Evolutionary conservation across 2,888 invertebrate genomes (phyloP).

Genomic region (Lypha dubia): DNA sequence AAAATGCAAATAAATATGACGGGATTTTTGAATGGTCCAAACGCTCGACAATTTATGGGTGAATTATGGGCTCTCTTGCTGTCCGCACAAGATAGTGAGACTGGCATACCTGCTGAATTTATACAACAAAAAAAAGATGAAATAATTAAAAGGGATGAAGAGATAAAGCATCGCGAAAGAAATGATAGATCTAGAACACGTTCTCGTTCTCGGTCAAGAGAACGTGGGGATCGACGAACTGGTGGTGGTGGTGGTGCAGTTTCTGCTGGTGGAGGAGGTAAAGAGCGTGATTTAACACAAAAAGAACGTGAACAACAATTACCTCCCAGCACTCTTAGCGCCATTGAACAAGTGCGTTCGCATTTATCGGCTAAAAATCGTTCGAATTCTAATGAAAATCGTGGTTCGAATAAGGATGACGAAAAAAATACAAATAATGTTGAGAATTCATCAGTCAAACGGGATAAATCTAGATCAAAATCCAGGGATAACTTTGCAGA

Average conservation of each 20-base stretch:
- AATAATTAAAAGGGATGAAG: slow-evolving; percentile 90
- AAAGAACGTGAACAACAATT: slow-evolving; percentile 73
- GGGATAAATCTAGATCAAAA: slow-evolving; percentile 77
- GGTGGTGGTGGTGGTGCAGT: slow-evolving; percentile 72
- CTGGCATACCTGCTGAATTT: slow-evolving; percentile 97
- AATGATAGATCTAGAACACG: slow-evolving; percentile 80
- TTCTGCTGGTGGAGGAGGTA: slow-evolving; percentile 64
- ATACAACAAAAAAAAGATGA: slow-evolving; percentile 98
- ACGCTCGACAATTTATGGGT: slow-evolving; percentile 98
- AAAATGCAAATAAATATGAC: slow-evolving; percentile 99
- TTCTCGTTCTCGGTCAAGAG: slow-evolving; percentile 75
- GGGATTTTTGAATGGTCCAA: slow-evolving; percentile 98
- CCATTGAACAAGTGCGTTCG: slow-evolving; percentile 77
- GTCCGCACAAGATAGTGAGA: slow-evolving; percentile 97
- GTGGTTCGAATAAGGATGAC: slow-evolving; percentile 75
- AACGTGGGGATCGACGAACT: slow-evolving; percentile 71
- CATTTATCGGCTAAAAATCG: slow-evolving; percentile 82
- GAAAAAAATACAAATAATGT: slow-evolving; percentile 65
- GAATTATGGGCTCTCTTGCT: slow-evolving; percentile 98
- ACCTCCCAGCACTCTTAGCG: slow-evolving; percentile 73
- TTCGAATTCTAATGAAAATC: slow-evolving; percentile 81
- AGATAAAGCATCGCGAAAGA: slow-evolving; percentile 78
- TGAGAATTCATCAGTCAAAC: slow-evolving; percentile 60
- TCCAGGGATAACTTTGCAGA: slow-evolving; percentile 74
- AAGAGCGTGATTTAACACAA: slow-evolving; percentile 72